Conservation (phyloP, 2,888 invertebrate species). For the Ophraella communa region DNA sequence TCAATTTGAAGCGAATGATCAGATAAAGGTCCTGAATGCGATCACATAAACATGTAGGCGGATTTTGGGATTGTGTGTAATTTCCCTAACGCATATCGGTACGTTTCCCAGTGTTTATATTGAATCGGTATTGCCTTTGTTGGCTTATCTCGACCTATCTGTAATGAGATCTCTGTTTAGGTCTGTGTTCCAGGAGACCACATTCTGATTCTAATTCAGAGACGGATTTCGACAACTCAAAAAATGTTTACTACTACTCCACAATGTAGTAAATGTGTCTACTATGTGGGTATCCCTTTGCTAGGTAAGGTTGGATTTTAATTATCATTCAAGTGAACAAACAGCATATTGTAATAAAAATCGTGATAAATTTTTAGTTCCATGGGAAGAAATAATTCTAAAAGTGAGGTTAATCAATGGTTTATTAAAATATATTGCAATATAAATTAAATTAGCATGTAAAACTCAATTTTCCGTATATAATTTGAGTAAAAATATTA, state of each 20-base stretch:
- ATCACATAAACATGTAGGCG: slow-evolving; percentile 57
- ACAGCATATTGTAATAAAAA: too few relatives aligned
- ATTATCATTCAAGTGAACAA: too few relatives aligned
- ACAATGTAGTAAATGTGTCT: not conserved
- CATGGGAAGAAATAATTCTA: too few relatives aligned
- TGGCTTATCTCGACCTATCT: slow-evolving; percentile 60
- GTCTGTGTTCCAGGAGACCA: slow-evolving; percentile 38
- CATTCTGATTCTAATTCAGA: slow-evolving; percentile 31
- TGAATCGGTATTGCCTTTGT: slow-evolving; percentile 61
- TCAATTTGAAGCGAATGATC: slow-evolving; percentile 55
- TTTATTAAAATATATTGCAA: too few relatives aligned
- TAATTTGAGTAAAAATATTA: too few relatives aligned
- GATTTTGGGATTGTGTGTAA: slow-evolving; percentile 58
- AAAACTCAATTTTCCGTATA: too few relatives aligned
- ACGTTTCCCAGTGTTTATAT: slow-evolving; percentile 58
- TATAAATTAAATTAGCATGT: too few relatives aligned
- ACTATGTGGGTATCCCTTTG: too few relatives aligned
- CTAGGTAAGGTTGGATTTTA: too few relatives aligned
- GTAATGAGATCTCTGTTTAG: slow-evolving; percentile 61
- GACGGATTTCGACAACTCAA: not conserved
- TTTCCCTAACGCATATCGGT: slow-evolving; percentile 53
- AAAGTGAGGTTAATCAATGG: too few relatives aligned
- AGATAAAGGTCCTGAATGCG: slow-evolving; percentile 54
- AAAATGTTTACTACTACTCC: not conserved
- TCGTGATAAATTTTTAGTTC: too few relatives aligned